phyloP scores from a whole-genome alignment of 2,888 invertebrate species.

The Caenorhabditis plicata region DNA sequence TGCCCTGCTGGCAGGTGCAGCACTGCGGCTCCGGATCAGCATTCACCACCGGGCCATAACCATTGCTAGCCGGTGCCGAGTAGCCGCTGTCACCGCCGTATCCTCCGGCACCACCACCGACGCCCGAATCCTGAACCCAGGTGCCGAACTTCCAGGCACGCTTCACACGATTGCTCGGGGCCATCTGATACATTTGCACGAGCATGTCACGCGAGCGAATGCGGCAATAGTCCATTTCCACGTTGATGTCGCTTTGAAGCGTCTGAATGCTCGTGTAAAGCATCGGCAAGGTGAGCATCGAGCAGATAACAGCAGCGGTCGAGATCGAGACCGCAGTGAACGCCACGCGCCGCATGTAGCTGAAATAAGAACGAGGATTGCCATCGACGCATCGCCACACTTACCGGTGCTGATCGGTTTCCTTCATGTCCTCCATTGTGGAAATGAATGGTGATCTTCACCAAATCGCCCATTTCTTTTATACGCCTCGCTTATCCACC shows the following conservation, averaged over 20 bases:
- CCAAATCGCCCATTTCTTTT: too few relatives aligned
- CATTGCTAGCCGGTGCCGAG: slow-evolving; percentile 17
- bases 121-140: slow-evolving; percentile 41
- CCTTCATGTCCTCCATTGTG: slow-evolving; percentile 3
- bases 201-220: slow-evolving; percentile 58
- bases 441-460: too few relatives aligned
- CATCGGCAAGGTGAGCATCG: slow-evolving; percentile 47
- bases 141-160: slow-evolving; percentile 45
- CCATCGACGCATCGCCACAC: neutral
- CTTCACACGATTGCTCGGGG: slow-evolving; percentile 26
- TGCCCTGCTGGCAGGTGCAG: slow-evolving; percentile 57
- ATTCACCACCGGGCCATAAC: slow-evolving; percentile 46
- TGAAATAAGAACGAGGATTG: slow-evolving; percentile 10
- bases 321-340: slow-evolving; percentile 43
- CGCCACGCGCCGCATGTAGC: slow-evolving; percentile 43
- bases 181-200: slow-evolving; percentile 42
- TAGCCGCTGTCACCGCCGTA: slow-evolving; percentile 37
- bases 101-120: slow-evolving; percentile 43
- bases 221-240: slow-evolving; percentile 47
- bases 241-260: slow-evolving; percentile 41
- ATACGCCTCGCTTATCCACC: too few relatives aligned
- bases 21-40: slow-evolving; percentile 52
- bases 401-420: neutral
- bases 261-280: slow-evolving; percentile 45
- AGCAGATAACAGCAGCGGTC: slow-evolving; percentile 42